phyloP scores from a whole-genome alignment of 1,140 invertebrate genomes.

The Glossosoma conforme region DNA sequence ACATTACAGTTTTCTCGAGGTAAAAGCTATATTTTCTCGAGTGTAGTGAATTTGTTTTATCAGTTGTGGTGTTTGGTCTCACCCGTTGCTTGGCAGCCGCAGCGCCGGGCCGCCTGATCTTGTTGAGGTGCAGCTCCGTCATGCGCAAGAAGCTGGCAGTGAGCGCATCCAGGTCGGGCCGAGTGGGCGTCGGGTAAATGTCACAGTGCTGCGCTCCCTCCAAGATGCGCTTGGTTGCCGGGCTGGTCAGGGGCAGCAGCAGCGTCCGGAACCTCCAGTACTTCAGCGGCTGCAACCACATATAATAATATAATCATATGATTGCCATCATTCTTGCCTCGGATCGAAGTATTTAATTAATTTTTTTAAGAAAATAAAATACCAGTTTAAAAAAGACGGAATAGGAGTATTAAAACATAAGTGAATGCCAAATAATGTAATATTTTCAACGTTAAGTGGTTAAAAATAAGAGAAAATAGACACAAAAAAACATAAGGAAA shows the following conservation, averaged over 20 bases:
- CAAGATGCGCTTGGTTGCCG: conserved; percentile 66
- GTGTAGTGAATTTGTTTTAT: no score
- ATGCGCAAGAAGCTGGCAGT: conserved; percentile 77
- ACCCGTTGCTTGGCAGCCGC: conserved; percentile 61
- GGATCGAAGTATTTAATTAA: no score
- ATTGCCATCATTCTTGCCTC: no score
- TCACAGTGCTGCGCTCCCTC: conserved; percentile 71
- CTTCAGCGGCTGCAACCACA: conserved; percentile 71
- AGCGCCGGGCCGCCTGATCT: conserved; percentile 69
- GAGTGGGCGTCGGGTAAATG: conserved; percentile 69
- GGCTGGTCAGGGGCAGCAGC: conserved; percentile 71
- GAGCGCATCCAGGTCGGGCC: conserved; percentile 59
- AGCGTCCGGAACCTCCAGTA: conserved; percentile 93
- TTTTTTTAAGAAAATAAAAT: no score
- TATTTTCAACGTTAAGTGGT: no score
- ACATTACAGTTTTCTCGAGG: no score
- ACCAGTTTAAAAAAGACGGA: no score
- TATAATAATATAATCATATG: no score
- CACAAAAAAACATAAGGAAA: neutral
- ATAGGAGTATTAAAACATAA: no score
- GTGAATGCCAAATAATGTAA: no score
- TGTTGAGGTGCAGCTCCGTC: conserved; percentile 84
- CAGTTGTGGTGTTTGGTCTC: no score
- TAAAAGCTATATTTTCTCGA: no score
- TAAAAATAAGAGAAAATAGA: neutral